Percentiles rank a stretch among this genome's conserved stretches.
These are phyloP conservation scores for Eupelmus urozonus DNA, from an alignment of 2,888 invertebrate species.

Conservation along the genomic window DNA sequence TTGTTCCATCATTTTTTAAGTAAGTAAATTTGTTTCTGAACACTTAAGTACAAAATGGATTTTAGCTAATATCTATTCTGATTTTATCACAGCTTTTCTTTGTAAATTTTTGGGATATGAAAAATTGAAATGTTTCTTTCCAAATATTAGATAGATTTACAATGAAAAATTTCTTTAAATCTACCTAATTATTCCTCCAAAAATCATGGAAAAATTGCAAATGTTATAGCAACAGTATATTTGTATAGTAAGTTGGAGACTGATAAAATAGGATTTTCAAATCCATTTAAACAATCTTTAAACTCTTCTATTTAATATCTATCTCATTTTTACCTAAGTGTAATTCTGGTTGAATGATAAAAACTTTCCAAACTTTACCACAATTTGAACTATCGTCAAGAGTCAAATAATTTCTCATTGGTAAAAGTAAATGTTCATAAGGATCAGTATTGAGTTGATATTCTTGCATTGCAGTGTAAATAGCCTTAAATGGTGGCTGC, in stretches of 20 bases:
- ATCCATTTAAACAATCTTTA: conserved; percentile 20
- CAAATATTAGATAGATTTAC: no score
- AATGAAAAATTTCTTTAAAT: no score
- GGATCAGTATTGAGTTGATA: conserved; percentile 85
- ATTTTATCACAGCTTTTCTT: no score
- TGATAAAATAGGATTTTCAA: conserved; percentile 20
- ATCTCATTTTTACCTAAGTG: conserved; percentile 63
- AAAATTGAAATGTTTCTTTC: no score
- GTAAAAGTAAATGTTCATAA: conserved; percentile 81
- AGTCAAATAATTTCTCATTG: conserved; percentile 80
- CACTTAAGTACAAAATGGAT: neutral
- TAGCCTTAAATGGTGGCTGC: conserved; percentile 89
- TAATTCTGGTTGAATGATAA: conserved; percentile 75
- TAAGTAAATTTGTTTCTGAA: neutral
- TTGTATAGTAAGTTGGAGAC: conserved; percentile 13
- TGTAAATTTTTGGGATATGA: no score
- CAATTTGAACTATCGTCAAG: conserved; percentile 81
- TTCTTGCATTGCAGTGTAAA: conserved; percentile 83
- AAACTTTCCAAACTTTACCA: conserved; percentile 81
- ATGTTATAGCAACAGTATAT: conserved; percentile 11
- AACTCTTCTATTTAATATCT: conserved; percentile 21
- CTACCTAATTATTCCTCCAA: no score
- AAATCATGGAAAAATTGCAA: neutral
- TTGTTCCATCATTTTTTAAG: neutral
- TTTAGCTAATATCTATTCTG: no score